A percentile compares a stretch with the other conserved stretches of the same genome.
phyloP scores from a whole-genome alignment of 2,113 vertebrate genomes.

The Dipodomys ordii region DNA sequence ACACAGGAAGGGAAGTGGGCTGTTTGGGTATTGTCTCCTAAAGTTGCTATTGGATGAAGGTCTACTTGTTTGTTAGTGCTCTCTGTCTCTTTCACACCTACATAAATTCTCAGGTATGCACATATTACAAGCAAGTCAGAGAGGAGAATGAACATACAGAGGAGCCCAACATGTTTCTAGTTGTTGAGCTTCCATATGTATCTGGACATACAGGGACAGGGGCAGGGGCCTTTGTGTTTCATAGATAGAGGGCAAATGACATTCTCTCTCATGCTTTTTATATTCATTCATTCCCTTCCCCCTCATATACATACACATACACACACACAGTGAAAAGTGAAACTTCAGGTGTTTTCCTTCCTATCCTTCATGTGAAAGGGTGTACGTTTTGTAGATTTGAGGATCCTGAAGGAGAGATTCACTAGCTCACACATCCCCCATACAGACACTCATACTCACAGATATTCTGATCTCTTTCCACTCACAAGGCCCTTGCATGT shows the following conservation, averaged over 20 bases:
- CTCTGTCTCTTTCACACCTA: neutral
- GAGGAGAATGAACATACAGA: neutral
- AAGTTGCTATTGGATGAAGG: constrained; percentile 32
- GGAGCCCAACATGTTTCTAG: neutral
- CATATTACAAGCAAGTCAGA: neutral
- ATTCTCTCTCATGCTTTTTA: neutral
- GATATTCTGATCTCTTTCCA: neutral
- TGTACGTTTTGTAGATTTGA: constrained; percentile 1
- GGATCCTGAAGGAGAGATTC: constrained; percentile 6
- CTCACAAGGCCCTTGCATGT: neutral
- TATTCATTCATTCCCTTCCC: neutral
- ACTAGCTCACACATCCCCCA: neutral
- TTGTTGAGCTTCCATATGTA: neutral
- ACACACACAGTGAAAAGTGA: neutral
- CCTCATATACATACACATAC: too few relatives aligned
- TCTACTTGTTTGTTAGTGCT: neutral
- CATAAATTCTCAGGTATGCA: neutral
- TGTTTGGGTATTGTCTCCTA: neutral
- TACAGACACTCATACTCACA: neutral
- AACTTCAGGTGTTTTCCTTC: constrained; percentile 5
- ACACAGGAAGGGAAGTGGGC: neutral
- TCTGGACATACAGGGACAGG: neutral
- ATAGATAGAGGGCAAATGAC: neutral
- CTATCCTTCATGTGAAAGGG: neutral
- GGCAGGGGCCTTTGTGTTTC: neutral